Percentiles rank a stretch among this genome's conserved stretches.
Evolutionary conservation across 2,888 invertebrate species (phyloP).

Genomic region (Tortricodes alternella): DNA sequence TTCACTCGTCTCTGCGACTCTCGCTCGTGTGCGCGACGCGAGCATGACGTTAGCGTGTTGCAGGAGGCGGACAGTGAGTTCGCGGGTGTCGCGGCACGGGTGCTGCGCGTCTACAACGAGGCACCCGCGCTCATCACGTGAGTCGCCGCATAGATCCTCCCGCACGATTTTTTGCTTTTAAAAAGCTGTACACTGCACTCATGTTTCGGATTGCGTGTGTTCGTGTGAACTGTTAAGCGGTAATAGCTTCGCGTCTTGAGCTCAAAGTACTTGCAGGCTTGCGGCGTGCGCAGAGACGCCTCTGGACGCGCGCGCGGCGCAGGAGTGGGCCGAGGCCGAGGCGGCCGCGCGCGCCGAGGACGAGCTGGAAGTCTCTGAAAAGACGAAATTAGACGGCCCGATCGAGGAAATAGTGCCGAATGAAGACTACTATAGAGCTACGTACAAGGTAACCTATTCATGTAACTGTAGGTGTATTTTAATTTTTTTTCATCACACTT

Average conservation of each 20-base stretch:
- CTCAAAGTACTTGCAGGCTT: constrained; percentile 31
- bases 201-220: neutral
- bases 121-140: constrained; percentile 57
- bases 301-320: constrained; percentile 5
- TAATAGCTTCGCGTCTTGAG: too few relatives aligned
- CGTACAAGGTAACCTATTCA: neutral
- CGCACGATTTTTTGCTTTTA: too few relatives aligned
- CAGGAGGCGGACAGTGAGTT: constrained; percentile 65
- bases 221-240: too few relatives aligned
- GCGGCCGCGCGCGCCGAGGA: constrained; percentile 35
- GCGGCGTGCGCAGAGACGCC: constrained; percentile 34
- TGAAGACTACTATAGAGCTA: constrained; percentile 5
- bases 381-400: neutral
- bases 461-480: neutral
- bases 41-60: neutral
- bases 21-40: neutral
- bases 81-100: constrained; percentile 57
- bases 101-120: constrained; percentile 65
- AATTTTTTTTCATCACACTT: neutral
- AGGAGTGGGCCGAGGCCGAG: constrained; percentile 9
- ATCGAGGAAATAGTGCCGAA: constrained; percentile 7
- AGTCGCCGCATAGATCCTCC: constrained; percentile 40
- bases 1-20: neutral
- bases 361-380: neutral
- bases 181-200: too few relatives aligned